Evolutionary conservation across 2,113 vertebrate species (phyloP).

Genomic region (Engystomops pustulosus): DNA sequence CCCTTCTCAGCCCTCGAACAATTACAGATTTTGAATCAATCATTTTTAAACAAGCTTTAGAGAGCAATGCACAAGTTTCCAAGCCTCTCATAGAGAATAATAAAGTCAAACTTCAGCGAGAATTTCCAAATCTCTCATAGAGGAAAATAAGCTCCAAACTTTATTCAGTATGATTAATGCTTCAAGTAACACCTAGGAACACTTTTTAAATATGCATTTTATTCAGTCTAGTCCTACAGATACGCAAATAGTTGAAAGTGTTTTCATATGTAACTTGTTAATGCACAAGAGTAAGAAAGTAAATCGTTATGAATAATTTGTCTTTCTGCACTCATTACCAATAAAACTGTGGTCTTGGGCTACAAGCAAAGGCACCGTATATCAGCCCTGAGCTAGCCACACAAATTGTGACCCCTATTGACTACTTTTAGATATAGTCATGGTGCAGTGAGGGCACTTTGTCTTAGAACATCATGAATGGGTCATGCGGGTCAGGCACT

Average conservation of each 20-base stretch:
- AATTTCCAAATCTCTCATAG: constrained; percentile 40
- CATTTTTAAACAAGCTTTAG: constrained; percentile 59
- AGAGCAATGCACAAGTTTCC: constrained; percentile 38
- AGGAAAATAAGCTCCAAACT: constrained; percentile 35
- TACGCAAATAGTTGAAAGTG: neutral
- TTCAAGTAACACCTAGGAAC: neutral
- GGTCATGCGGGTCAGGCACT: too few relatives aligned
- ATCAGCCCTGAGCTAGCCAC: too few relatives aligned
- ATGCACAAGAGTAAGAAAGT: too few relatives aligned
- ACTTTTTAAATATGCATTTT: neutral
- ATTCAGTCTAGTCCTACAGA: neutral
- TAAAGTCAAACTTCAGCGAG: constrained; percentile 23
- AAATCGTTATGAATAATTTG: too few relatives aligned
- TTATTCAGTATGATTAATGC: constrained; percentile 50
- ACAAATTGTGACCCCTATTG: too few relatives aligned
- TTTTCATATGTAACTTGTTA: neutral
- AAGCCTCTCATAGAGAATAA: constrained; percentile 49
- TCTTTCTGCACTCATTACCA: too few relatives aligned
- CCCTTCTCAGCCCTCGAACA: constrained; percentile 66
- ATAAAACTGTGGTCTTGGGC: too few relatives aligned
- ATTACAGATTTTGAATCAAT: constrained; percentile 63
- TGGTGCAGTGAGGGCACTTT: too few relatives aligned
- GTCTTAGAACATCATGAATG: too few relatives aligned
- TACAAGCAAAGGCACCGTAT: too few relatives aligned
- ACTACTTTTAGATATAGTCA: too few relatives aligned